Conservation (phyloP, 2,113 vertebrate species). For the Felis chaus region DNA sequence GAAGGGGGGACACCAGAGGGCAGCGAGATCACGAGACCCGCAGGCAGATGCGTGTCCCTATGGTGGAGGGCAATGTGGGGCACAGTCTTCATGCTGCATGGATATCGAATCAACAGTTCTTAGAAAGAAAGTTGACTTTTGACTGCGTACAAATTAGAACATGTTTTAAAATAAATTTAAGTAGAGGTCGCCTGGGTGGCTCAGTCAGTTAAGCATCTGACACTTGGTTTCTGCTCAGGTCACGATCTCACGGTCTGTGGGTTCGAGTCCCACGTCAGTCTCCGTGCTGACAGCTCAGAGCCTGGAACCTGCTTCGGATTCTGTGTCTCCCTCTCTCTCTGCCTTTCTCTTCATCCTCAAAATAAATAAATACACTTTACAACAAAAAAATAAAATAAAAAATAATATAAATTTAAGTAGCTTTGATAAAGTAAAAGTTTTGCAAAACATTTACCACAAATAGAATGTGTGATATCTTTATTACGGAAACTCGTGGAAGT, state of each 20-base stretch:
- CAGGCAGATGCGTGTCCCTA: not conserved
- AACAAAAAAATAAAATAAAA: too few species aligned
- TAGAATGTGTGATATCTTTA: not conserved
- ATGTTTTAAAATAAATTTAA: not conserved
- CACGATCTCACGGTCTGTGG: too few species aligned
- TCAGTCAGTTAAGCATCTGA: too few species aligned
- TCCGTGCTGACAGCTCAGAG: too few species aligned
- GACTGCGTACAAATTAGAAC: not conserved
- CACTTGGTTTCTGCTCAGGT: too few species aligned
- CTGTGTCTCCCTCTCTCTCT: too few species aligned
- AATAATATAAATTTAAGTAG: too few species aligned
- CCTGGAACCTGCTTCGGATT: too few species aligned
- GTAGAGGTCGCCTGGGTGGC: too few species aligned
- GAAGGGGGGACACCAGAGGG: not conserved
- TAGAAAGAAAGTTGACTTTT: not conserved
- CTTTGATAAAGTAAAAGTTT: not conserved
- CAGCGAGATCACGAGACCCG: not conserved
- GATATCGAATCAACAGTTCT: not conserved
- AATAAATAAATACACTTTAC: too few species aligned
- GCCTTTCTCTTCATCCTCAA: too few species aligned
- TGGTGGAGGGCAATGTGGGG: fast-evolving
- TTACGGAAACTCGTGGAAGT: not conserved
- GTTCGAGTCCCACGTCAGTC: too few species aligned
- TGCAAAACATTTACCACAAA: not conserved
- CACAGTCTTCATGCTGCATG: not conserved